Evolutionary conservation across 30 jellyfish, hydroid and myxozoan species (phyloP).

Genomic region (Hydractinia echinata): DNA sequence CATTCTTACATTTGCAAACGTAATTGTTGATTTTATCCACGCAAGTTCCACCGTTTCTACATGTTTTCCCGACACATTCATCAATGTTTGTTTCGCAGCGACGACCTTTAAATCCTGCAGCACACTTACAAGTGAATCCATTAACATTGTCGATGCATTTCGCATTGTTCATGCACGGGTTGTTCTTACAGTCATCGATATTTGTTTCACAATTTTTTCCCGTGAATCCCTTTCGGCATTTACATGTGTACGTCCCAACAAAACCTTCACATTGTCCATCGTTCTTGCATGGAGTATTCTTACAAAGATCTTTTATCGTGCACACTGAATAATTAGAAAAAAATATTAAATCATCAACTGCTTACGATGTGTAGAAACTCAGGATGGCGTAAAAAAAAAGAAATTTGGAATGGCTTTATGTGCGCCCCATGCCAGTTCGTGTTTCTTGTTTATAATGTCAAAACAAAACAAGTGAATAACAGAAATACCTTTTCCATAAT

Average conservation of each 20-base stretch:
- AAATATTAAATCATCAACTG: too few species aligned
- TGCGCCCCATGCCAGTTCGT: too few species aligned
- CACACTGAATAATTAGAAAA: too few species aligned
- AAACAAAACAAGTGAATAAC: too few species aligned
- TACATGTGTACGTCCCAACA: conserved; percentile 49
- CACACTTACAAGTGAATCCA: conserved; percentile 41
- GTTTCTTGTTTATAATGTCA: too few species aligned
- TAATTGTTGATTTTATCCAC: conserved; percentile 71
- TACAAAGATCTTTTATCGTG: too few species aligned
- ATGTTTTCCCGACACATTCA: conserved; percentile 55
- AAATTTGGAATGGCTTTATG: too few species aligned
- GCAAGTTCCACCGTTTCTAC: conserved; percentile 85
- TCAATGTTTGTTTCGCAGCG: conserved; percentile 50
- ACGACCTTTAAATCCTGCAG: conserved; percentile 49
- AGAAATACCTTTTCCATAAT: too few species aligned
- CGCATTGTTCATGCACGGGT: conserved; percentile 19
- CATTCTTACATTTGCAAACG: conserved; percentile 80
- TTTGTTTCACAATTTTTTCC: conserved; percentile 68
- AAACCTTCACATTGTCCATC: conserved; percentile 74
- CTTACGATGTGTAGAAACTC: too few species aligned
- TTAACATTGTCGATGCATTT: conserved; percentile 30
- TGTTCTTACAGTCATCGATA: conserved; percentile 47
- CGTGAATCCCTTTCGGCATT: conserved; percentile 71
- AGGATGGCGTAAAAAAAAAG: too few species aligned
- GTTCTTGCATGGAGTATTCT: not conserved